Conservation (phyloP, 2,113 vertebrate species). For the Oenanthe oenanthe region DNA sequence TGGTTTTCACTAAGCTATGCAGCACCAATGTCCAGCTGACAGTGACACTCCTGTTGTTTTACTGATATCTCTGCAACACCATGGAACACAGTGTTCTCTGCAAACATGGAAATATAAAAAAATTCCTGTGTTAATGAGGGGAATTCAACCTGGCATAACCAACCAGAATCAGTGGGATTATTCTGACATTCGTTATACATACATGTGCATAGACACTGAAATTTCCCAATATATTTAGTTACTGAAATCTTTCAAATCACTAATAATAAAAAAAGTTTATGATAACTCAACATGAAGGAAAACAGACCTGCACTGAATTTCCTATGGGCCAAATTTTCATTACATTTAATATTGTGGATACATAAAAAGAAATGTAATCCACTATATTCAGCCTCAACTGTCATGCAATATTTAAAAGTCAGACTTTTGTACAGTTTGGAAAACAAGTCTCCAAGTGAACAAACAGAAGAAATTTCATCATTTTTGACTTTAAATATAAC, state of each 20-base stretch:
- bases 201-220: neutral
- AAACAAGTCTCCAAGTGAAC: neutral
- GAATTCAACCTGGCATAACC: neutral
- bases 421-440: neutral
- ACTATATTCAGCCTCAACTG: neutral
- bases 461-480: neutral
- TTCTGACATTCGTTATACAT: neutral
- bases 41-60: neutral
- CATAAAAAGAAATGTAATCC: neutral
- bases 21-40: neutral
- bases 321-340: neutral
- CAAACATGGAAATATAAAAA: neutral
- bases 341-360: neutral
- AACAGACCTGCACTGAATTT: neutral
- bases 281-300: neutral
- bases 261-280: neutral
- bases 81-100: neutral
- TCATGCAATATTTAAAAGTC: neutral
- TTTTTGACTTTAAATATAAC: neutral
- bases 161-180: neutral
- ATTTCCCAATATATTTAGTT: neutral
- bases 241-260: neutral
- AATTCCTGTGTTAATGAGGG: neutral
- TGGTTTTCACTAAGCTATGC: rapidly evolving
- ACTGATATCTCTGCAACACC: neutral